Conservation (phyloP, 2,113 vertebrate genomes). For the Dipodomys ordii region DNA sequence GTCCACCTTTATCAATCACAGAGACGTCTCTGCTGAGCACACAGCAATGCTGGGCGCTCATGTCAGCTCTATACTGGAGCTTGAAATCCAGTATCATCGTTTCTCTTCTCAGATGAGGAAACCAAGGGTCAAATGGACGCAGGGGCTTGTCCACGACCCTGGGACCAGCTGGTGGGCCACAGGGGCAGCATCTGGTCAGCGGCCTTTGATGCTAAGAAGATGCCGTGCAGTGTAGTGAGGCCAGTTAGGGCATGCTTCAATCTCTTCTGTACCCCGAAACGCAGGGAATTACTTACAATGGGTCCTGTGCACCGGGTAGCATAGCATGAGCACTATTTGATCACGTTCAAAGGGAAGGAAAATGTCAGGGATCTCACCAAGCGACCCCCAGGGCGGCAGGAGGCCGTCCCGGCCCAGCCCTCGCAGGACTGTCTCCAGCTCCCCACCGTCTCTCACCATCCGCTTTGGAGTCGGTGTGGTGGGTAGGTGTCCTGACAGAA, state of each 20-base stretch:
- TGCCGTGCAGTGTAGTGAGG: no score
- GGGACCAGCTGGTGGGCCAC: no score
- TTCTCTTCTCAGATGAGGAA: not conserved
- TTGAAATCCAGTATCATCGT: not conserved
- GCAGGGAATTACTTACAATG: not conserved
- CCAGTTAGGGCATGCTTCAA: no score
- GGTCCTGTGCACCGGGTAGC: not conserved
- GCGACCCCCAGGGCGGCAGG: no score
- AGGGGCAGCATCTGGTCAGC: no score
- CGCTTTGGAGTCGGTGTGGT: not conserved
- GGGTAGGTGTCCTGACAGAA: not conserved
- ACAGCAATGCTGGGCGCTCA: rapidly evolving
- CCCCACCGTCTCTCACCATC: not conserved
- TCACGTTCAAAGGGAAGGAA: not conserved
- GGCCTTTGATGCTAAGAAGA: no score
- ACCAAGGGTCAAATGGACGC: not conserved
- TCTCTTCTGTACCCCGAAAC: no score
- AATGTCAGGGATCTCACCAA: rapidly evolving
- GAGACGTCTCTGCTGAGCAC: not conserved
- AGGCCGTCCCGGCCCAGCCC: no score
- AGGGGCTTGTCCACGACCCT: no score
- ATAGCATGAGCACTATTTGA: not conserved
- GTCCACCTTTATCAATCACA: not conserved
- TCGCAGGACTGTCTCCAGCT: no score
- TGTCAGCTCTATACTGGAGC: not conserved